phyloP scores from a whole-genome alignment of 2,797 vertebrate species.

The Chiroxiphia lanceolata region DNA sequence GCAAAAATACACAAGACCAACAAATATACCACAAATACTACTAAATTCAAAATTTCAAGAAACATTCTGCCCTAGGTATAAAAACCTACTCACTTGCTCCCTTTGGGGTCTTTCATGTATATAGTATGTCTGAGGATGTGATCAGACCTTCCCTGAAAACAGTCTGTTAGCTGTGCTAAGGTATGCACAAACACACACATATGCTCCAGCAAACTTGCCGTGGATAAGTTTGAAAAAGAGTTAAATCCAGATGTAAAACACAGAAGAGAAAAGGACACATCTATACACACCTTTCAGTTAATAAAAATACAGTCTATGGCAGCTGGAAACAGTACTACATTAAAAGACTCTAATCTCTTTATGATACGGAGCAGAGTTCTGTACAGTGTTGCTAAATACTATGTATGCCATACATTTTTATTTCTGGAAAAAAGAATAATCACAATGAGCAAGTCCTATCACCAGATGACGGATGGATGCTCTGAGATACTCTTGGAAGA shows the following conservation, averaged over 20 bases:
- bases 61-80: neutral
- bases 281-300: neutral
- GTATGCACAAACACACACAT: neutral
- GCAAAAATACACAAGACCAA: neutral
- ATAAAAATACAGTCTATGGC: neutral
- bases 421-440: constrained; percentile 33
- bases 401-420: constrained; percentile 30
- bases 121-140: neutral
- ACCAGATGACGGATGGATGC: constrained; percentile 25
- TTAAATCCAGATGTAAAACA: neutral
- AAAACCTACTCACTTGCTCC: neutral
- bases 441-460: constrained; percentile 6
- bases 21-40: neutral
- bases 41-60: neutral
- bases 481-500: constrained; percentile 35
- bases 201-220: neutral
- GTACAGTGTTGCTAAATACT: neutral
- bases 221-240: neutral
- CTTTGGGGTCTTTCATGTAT: neutral
- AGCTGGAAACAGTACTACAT: neutral
- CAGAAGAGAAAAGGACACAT: neutral
- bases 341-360: neutral
- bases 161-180: neutral
- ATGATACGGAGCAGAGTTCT: neutral
- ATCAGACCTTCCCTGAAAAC: neutral